phyloP scores from a whole-genome alignment of 2,113 vertebrate species.

The Athene cunicularia region DNA sequence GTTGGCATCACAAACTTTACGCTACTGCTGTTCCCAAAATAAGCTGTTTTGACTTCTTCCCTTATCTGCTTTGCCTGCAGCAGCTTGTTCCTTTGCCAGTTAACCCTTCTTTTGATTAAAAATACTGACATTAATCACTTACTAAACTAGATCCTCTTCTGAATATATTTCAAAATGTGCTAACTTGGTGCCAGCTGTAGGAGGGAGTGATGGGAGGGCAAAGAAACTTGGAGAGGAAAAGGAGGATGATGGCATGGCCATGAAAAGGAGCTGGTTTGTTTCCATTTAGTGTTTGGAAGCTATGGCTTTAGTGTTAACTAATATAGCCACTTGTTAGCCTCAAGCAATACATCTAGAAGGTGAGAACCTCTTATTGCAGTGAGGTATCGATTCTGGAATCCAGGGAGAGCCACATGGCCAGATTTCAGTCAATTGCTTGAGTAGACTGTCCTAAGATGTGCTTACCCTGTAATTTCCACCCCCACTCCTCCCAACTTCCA shows the following conservation, averaged over 20 bases:
- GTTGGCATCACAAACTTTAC: background rate
- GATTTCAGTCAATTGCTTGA: conserved; percentile 21
- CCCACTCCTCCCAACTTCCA: background rate
- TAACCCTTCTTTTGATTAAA: background rate
- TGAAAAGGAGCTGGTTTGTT: background rate
- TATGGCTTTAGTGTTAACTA: background rate
- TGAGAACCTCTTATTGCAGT: background rate
- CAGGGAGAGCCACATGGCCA: background rate
- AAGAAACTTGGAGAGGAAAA: background rate
- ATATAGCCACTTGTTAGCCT: background rate
- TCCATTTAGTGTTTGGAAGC: background rate
- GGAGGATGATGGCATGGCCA: background rate
- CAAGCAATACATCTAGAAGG: background rate
- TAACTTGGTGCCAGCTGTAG: background rate
- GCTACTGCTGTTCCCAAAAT: background rate
- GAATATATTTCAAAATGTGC: background rate
- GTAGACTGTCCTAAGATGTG: background rate
- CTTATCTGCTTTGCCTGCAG: background rate
- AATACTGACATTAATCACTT: background rate
- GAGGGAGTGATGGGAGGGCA: background rate
- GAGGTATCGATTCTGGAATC: conserved; percentile 43
- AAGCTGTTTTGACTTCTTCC: background rate
- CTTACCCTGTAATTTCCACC: background rate
- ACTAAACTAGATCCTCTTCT: background rate
- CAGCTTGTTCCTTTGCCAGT: background rate